These are phyloP conservation scores for Drosophila leonis DNA, from an alignment of 2,888 invertebrate genomes.

Conservation along the genomic window DNA sequence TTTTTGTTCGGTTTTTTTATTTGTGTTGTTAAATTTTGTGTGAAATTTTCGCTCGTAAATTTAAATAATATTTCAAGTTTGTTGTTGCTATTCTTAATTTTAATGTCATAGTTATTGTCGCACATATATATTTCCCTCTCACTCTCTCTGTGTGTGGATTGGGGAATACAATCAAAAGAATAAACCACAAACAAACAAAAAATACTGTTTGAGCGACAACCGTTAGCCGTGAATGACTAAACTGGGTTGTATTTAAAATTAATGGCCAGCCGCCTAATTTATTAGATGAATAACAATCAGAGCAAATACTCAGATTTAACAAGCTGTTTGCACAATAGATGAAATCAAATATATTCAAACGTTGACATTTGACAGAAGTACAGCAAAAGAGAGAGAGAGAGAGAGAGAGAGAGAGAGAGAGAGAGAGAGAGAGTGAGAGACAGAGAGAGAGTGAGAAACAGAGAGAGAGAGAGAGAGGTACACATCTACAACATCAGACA, in stretches of 20 bases:
- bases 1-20: constrained; percentile 7
- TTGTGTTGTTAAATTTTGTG: constrained; percentile 33
- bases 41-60: constrained; percentile 50
- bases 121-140: constrained; percentile 37
- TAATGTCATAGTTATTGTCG: constrained; percentile 37
- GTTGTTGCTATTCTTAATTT: constrained; percentile 40
- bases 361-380: neutral
- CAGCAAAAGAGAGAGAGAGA: too few species aligned
- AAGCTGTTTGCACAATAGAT: neutral
- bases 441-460: too few species aligned
- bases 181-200: neutral
- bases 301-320: constrained; percentile 2
- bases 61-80: constrained; percentile 38
- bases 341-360: neutral
- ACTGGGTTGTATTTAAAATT: neutral
- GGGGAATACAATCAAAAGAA: constrained; percentile 16
- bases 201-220: constrained; percentile 2
- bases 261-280: constrained; percentile 2
- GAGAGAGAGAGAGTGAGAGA: too few species aligned
- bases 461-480: neutral
- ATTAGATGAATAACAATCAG: constrained; percentile 1
- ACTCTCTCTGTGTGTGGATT: constrained; percentile 29
- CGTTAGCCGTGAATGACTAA: constrained; percentile 13
- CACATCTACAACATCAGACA: neutral
- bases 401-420: neutral